Evolutionary conservation across 2,888 invertebrate genomes (phyloP), one percentile per base, ranked within the genome.

Genomic region (Drosophila peninsularis): DNA sequence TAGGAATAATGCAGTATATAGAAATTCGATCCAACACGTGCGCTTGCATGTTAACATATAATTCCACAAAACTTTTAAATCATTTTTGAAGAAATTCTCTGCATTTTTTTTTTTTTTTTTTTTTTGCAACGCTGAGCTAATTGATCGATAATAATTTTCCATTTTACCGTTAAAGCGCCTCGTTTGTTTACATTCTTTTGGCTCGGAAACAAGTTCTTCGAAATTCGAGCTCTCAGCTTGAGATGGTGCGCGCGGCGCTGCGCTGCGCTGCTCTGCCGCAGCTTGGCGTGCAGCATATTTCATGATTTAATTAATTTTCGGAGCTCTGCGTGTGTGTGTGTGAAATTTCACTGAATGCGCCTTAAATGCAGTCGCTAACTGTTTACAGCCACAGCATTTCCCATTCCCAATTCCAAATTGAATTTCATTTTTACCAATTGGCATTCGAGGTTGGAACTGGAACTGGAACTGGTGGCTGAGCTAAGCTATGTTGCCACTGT

Each of bases 71-170:
- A 19, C 49, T 37, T 27, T n/a, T 21, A 14, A 39, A 10, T 52
- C 44, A 62, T 71, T 64, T 42, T 37, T 56, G 10, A 36, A 34
- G 21, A 52, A 52, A 37, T 52, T 52, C 37, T 50, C 9, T 27
- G 9, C 13, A 17, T 32, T 37, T 37, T 42, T 24, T 21, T 7
- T 17, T 1, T 52, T 21, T 24, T n/a, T 34, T 21, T 2, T 49
- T 83, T 88, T 87, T 84, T 88, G 80, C 89, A 85, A 74, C 57
- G 44, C 73, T 77, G 69, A 71, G 75, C 82, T 88, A 88, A 88
- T 88, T 88, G 86, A 88, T 88, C 89, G 83, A 90, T 88, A 90
- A 90, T 88, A 90, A 82, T 90, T 88, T 89, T 89, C 76, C 86
- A 82, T 73, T 82, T 90, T 88, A 90, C 88, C 88, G 88, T 89